A percentile compares a stretch with the other conserved stretches of the same genome.
Evolutionary conservation across 2,113 vertebrate species (phyloP).

Genomic region (Nematolebias whitei): DNA sequence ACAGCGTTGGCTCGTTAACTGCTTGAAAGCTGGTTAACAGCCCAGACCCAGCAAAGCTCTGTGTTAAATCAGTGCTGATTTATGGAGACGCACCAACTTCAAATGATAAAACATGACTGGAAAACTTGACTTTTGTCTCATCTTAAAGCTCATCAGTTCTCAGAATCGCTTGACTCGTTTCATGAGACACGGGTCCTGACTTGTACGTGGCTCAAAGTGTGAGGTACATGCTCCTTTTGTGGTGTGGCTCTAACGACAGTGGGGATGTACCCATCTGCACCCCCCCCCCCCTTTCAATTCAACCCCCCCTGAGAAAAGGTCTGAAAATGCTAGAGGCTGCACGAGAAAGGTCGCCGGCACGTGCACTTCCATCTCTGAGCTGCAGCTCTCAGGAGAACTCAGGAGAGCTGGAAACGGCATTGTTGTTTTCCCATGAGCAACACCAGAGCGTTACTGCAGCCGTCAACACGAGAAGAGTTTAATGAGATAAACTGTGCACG

Average conservation of each 20-base stretch:
- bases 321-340: slow-evolving; percentile 69
- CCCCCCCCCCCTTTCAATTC: slow-evolving; percentile 49
- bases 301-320: slow-evolving; percentile 68
- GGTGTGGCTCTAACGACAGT: slow-evolving; percentile 47
- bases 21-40: not conserved
- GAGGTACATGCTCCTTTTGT: slow-evolving; percentile 35
- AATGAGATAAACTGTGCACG: slow-evolving; percentile 8
- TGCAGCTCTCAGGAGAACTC: not conserved
- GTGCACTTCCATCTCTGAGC: slow-evolving; percentile 38
- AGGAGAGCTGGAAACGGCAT: slow-evolving; percentile 1
- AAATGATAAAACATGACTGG: slow-evolving; percentile 10
- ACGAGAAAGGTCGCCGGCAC: slow-evolving; percentile 73
- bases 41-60: not conserved
- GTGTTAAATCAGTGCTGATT: slow-evolving; percentile 26
- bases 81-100: slow-evolving; percentile 7
- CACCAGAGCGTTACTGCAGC: slow-evolving; percentile 16
- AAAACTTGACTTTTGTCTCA: slow-evolving; percentile 27
- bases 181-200: slow-evolving; percentile 49
- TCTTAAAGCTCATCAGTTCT: slow-evolving; percentile 2
- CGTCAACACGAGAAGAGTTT: slow-evolving; percentile 23
- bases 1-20: not conserved
- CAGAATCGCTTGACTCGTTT: slow-evolving; percentile 45
- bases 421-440: not conserved
- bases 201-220: slow-evolving; percentile 46
- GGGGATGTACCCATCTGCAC: slow-evolving; percentile 58